Evolutionary conservation across 2,888 invertebrate genomes (phyloP).

Genomic region (Plemyria rubiginata): DNA sequence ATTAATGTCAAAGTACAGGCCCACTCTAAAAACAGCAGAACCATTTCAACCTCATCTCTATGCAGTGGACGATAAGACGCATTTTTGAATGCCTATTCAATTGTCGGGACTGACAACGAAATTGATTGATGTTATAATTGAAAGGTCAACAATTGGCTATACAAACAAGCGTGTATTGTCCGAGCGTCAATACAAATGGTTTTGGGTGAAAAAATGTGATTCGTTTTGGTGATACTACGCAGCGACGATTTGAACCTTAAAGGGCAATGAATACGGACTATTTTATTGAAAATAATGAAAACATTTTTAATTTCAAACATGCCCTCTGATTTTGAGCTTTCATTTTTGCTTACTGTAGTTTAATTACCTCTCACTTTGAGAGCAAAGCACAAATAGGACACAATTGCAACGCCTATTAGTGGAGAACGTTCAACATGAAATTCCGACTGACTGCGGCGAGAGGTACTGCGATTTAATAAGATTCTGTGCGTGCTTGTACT

Average conservation of each 20-base stretch:
- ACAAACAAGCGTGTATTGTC: constrained; percentile 18
- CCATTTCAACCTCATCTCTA: constrained; percentile 3
- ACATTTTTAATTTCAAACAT: too few relatives aligned
- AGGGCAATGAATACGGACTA: too few relatives aligned
- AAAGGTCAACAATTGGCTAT: constrained; percentile 29
- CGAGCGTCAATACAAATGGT: constrained; percentile 1
- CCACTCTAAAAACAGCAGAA: constrained; percentile 6
- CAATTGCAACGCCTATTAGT: constrained; percentile 11
- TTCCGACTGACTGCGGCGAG: constrained; percentile 12
- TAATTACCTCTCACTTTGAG: not conserved
- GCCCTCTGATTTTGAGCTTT: too few relatives aligned
- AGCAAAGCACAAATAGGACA: constrained; percentile 1
- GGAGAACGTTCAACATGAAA: constrained; percentile 20
- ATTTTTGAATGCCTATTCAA: constrained; percentile 3
- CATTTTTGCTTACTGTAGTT: too few relatives aligned
- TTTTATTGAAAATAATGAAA: too few relatives aligned
- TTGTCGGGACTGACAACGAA: constrained; percentile 31
- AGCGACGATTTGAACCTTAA: not conserved
- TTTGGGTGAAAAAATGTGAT: constrained; percentile 2
- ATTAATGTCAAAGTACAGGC: constrained; percentile 16
- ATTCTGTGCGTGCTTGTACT: constrained; percentile 14
- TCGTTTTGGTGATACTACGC: not conserved
- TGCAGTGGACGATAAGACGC: not conserved
- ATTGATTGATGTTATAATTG: constrained; percentile 42
- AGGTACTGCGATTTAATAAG: constrained; percentile 21